A percentile compares a stretch with the other conserved stretches of the same genome.
Evolutionary conservation across 2,797 vertebrate species (phyloP).

Genomic region (Poliocrania exsul): DNA sequence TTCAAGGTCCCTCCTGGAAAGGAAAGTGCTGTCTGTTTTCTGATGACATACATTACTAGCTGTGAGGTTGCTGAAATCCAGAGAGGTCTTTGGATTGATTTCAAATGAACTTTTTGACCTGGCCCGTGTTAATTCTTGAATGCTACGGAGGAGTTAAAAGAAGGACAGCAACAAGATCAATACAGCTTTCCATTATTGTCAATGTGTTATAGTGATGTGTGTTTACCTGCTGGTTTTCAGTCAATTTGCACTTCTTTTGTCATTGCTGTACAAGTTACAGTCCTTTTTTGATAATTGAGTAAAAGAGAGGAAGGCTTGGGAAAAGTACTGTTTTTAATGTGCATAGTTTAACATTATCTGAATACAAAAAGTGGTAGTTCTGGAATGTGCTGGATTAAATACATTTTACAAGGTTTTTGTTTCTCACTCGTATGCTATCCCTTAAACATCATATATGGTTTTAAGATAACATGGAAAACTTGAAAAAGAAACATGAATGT

Average conservation of each 20-base stretch:
- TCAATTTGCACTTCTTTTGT: not conserved
- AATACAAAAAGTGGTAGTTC: not conserved
- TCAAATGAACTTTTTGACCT: not conserved
- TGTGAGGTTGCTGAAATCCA: not conserved
- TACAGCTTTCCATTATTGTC: not conserved
- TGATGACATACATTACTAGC: not conserved
- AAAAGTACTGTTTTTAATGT: not conserved
- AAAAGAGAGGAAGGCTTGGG: not conserved
- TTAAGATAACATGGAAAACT: constrained; percentile 11
- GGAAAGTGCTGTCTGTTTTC: not conserved
- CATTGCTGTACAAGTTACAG: not conserved
- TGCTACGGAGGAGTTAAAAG: not conserved
- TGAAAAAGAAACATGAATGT: not conserved
- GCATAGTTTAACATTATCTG: not conserved
- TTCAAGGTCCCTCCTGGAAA: not conserved
- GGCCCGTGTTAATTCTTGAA: not conserved
- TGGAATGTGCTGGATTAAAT: not conserved
- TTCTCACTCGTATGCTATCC: not conserved
- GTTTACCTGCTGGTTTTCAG: not conserved
- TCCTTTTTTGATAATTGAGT: not conserved
- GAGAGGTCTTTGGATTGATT: not conserved
- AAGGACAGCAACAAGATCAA: not conserved
- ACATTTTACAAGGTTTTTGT: not conserved
- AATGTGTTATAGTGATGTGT: not conserved
- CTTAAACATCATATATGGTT: constrained; percentile 19